Percentiles rank a stretch among this genome's conserved stretches.
These are phyloP conservation scores for Galago senegalensis DNA, from an alignment of 2,797 vertebrate genomes.

Conservation along the genomic window DNA sequence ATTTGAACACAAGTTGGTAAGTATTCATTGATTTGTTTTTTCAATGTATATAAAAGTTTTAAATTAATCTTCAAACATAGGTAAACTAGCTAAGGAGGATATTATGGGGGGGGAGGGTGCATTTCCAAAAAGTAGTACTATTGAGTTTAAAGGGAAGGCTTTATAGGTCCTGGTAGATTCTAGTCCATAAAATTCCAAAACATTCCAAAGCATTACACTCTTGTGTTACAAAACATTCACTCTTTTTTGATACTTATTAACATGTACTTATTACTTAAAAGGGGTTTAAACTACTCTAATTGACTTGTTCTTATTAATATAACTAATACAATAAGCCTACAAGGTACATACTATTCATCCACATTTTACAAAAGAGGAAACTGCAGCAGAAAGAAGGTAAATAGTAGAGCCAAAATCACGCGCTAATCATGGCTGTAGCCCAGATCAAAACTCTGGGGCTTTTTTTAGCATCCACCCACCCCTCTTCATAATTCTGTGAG, in stretches of 20 bases:
- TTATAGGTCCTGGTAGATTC: neutral
- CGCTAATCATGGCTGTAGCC: neutral
- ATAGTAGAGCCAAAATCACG: neutral
- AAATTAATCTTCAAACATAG: neutral
- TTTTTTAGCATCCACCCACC: neutral
- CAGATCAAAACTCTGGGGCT: neutral
- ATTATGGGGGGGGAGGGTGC: neutral
- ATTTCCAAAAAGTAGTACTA: neutral
- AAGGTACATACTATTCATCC: neutral
- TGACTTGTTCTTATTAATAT: neutral
- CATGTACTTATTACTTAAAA: slow-evolving; percentile 5
- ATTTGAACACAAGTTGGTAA: neutral
- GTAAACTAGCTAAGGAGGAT: neutral
- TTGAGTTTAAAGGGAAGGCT: neutral
- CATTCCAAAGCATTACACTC: neutral
- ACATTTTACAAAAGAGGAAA: neutral
- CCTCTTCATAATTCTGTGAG: neutral
- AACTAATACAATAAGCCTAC: neutral
- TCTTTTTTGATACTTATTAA: neutral
- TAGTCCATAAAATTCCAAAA: neutral
- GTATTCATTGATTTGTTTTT: neutral
- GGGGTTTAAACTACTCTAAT: accelerated
- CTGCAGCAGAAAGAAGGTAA: neutral
- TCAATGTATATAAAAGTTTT: neutral
- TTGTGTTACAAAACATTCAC: neutral